Evolutionary conservation across 2,888 invertebrate species (phyloP), one percentile per base, ranked within the genome.

Genomic region (Tetragnatha montana): DNA sequence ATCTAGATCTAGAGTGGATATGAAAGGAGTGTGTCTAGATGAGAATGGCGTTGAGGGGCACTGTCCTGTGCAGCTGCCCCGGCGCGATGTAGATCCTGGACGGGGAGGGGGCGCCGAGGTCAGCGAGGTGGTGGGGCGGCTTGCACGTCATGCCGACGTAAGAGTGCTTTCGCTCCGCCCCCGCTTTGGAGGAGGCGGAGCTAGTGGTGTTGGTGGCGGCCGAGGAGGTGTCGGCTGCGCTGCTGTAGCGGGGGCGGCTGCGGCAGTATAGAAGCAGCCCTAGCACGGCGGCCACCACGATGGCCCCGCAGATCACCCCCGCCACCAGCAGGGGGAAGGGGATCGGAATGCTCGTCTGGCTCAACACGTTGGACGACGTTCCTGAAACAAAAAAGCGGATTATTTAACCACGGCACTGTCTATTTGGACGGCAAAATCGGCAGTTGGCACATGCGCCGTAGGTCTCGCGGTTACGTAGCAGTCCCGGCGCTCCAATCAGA

Each of bases 61-160:
- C 90, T 90, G 90, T 90, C 84, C 90, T 87, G 75, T 90, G 90
- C 14, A 90, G 35, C 35, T 90, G 90, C 17, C 90, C 90, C 8
- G 87, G 82, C 8, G 90, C 81, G 78, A 88, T 87, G 73, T 90
- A 90, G 22, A 90, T 90, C 74, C 90, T 84, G 14, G 90, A 81
- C 21, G 87, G 87, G 80, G 87, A 87, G 76, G 90, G 83, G 35
- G 83, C 68, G n/a, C 86, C 86, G 50, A 85, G 82, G 22, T 90
- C 90, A 87, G 87, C 90, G 12, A 80, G 82, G 69, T 83, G 69
- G 51, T 81, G 17, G 0, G 87, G 90, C 35, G 90, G 90, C 47
- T 87, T 87, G 69, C 84, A 90, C n/a, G 87, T 86, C 84, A 90
- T 82, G 50, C 87, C 87, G 51, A 87, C 90, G 47, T 90, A 90